phyloP scores from a whole-genome alignment of 1,140 invertebrate genomes.

The Orchesella cincta region DNA sequence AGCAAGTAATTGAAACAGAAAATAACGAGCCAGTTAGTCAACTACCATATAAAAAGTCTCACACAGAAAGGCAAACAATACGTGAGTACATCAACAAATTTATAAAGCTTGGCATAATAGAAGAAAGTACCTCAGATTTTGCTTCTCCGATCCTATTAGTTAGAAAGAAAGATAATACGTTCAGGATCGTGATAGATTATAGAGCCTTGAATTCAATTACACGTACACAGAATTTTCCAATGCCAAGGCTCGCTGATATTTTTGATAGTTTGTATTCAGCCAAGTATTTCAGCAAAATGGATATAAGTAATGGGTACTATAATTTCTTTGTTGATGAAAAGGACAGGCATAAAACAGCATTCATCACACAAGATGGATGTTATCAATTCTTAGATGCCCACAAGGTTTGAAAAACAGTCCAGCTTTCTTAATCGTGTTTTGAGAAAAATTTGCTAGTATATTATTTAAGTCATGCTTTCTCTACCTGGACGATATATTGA shows the following conservation, averaged over 20 bases:
- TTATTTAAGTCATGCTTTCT: background rate
- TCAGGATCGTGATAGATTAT: background rate
- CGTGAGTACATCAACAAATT: background rate
- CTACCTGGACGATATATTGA: slow-evolving; percentile 23
- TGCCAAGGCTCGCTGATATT: background rate
- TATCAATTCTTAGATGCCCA: slow-evolving; percentile 56
- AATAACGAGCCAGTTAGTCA: background rate
- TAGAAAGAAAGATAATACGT: background rate
- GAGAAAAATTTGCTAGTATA: slow-evolving; percentile 3
- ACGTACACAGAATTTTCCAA: background rate
- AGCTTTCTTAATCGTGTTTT: slow-evolving; percentile 55
- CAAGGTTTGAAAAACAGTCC: slow-evolving; percentile 58
- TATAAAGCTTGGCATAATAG: background rate
- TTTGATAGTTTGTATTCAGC: slow-evolving; percentile 1
- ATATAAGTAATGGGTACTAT: slow-evolving; percentile 55
- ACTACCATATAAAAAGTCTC: background rate
- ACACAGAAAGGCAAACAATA: background rate
- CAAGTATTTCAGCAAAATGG: slow-evolving; percentile 4
- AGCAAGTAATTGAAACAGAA: background rate
- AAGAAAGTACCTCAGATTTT: background rate
- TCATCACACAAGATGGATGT: slow-evolving; percentile 51
- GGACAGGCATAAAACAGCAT: slow-evolving; percentile 56
- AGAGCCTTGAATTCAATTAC: background rate
- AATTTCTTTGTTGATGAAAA: slow-evolving; percentile 55
- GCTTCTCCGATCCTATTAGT: background rate